phyloP scores from a whole-genome alignment of 2,888 invertebrate genomes.

The Emmelina monodactyla region DNA sequence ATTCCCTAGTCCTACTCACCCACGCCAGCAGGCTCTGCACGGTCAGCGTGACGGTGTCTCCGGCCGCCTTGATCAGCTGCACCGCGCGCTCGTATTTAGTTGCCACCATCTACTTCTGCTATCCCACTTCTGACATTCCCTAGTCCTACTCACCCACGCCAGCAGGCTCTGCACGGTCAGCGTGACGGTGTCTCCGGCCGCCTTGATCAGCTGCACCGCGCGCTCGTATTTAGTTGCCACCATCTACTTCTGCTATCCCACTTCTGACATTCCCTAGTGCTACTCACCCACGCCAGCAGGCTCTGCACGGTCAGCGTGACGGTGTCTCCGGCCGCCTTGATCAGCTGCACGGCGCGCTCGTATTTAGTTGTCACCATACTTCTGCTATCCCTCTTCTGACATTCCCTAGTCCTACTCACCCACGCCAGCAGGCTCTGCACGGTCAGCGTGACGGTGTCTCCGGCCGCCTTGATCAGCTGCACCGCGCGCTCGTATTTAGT shows the following conservation, averaged over 20 bases:
- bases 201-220: constrained; percentile 93
- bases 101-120: too few species aligned
- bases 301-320: constrained; percentile 91
- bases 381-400: too few species aligned
- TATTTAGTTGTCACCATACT: too few species aligned
- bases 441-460: constrained; percentile 87
- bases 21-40: constrained; percentile 79
- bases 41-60: constrained; percentile 87
- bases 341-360: constrained; percentile 93
- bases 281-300: constrained; percentile 72
- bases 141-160: constrained; percentile 77
- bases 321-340: constrained; percentile 87
- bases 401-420: too few species aligned
- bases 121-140: too few species aligned
- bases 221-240: constrained; percentile 93
- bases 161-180: constrained; percentile 84
- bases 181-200: constrained; percentile 86
- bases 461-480: constrained; percentile 89
- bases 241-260: too few species aligned
- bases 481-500: constrained; percentile 95
- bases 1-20: too few species aligned
- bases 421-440: constrained; percentile 79
- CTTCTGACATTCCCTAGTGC: too few species aligned
- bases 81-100: constrained; percentile 95
- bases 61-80: constrained; percentile 89